Conservation (phyloP, 2,888 invertebrate genomes). For the Latheticus oryzae region DNA sequence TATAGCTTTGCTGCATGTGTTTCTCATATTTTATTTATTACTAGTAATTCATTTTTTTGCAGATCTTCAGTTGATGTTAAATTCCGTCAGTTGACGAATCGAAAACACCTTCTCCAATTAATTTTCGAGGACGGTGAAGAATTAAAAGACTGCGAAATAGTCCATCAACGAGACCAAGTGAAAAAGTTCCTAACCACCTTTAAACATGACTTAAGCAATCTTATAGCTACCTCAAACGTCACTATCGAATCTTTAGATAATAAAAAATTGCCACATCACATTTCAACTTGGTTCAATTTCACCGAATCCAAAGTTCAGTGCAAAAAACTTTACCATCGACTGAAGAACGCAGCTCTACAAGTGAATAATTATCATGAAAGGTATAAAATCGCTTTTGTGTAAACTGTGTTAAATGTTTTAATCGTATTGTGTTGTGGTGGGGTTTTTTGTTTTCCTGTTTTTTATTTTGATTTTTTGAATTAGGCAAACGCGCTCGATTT, state of each 20-base stretch:
- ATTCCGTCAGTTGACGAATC: slow-evolving; percentile 77
- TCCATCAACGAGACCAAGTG: slow-evolving; percentile 69
- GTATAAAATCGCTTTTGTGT: slow-evolving; percentile 34
- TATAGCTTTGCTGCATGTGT: no score
- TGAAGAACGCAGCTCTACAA: slow-evolving; percentile 49
- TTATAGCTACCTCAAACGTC: slow-evolving; percentile 65
- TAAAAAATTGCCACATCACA: slow-evolving; percentile 67
- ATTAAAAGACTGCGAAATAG: slow-evolving; percentile 77
- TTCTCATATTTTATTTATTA: slow-evolving; percentile 7
- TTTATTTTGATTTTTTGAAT: slow-evolving; percentile 4
- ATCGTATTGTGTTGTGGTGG: slow-evolving; percentile 23
- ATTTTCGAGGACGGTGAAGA: slow-evolving; percentile 73
- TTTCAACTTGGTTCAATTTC: slow-evolving; percentile 71
- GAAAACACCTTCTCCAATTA: slow-evolving; percentile 75
- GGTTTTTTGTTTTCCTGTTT: slow-evolving; percentile 11
- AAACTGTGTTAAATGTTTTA: not conserved
- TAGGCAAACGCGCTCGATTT: slow-evolving; percentile 61
- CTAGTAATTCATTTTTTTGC: slow-evolving; percentile 21
- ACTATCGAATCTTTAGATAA: slow-evolving; percentile 69
- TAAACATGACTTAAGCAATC: slow-evolving; percentile 68
- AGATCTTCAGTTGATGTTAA: slow-evolving; percentile 69
- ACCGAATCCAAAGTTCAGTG: slow-evolving; percentile 71
- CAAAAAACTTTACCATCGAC: slow-evolving; percentile 62
- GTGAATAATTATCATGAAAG: slow-evolving; percentile 44
- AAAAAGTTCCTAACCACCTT: slow-evolving; percentile 72